Conservation (phyloP, 1,140 invertebrate genomes). For the Micrasema minimum region DNA sequence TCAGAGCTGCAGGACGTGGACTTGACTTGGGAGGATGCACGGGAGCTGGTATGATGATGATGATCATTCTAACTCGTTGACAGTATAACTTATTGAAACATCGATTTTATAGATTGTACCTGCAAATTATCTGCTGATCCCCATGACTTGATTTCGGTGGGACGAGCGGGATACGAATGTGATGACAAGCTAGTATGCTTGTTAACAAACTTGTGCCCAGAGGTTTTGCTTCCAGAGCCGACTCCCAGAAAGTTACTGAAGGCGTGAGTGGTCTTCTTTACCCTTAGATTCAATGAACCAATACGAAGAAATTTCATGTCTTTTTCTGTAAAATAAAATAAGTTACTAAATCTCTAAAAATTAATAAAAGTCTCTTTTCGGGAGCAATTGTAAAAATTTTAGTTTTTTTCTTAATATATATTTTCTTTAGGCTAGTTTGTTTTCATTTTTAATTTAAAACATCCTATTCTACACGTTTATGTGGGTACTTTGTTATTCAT, state of each 20-base stretch:
- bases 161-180: background rate
- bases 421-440: too few species aligned
- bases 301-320: constrained; percentile 88
- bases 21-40: background rate
- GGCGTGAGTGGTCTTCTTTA: constrained; percentile 90
- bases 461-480: too few species aligned
- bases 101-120: constrained; percentile 58
- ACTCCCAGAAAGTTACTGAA: constrained; percentile 89
- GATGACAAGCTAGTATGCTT: constrained; percentile 5
- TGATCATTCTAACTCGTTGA: background rate
- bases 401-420: too few species aligned
- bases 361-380: too few species aligned
- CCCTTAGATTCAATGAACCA: constrained; percentile 89
- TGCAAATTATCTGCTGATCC: constrained; percentile 88
- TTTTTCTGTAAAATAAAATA: constrained; percentile 55
- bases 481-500: too few species aligned
- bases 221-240: constrained; percentile 66
- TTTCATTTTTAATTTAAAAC: too few species aligned
- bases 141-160: constrained; percentile 66
- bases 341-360: too few species aligned
- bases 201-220: constrained; percentile 54
- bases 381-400: too few species aligned
- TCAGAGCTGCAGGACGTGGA: too few species aligned
- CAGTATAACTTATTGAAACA: background rate
- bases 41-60: background rate